These are phyloP conservation scores for Harpalus rubripes DNA, from an alignment of 2,888 invertebrate genomes.

Conservation along the genomic window DNA sequence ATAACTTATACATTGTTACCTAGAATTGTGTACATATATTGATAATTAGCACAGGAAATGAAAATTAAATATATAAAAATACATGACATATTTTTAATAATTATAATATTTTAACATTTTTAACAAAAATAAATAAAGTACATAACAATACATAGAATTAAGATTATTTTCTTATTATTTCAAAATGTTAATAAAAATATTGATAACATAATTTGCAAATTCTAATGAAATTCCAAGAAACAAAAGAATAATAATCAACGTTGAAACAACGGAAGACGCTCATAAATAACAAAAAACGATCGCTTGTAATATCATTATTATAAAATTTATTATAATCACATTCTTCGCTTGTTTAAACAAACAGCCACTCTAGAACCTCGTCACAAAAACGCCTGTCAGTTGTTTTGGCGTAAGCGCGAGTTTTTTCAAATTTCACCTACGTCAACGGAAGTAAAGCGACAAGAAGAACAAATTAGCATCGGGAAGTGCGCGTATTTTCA, in stretches of 20 bases:
- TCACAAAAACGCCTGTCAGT: slow-evolving; percentile 33
- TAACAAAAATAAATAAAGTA: background rate
- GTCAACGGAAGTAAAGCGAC: slow-evolving; percentile 38
- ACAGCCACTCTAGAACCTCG: slow-evolving; percentile 40
- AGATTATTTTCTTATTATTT: background rate
- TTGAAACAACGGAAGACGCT: slow-evolving; percentile 40
- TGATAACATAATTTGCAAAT: background rate
- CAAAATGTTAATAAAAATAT: background rate
- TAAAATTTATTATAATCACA: slow-evolving; percentile 45
- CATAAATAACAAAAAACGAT: slow-evolving; percentile 23
- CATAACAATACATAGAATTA: background rate
- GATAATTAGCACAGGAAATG: no score
- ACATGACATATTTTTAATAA: background rate
- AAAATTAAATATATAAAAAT: background rate
- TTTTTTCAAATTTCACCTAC: slow-evolving; percentile 40
- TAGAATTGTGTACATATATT: no score
- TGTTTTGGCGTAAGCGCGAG: slow-evolving; percentile 28
- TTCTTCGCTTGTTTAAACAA: slow-evolving; percentile 42
- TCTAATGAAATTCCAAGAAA: slow-evolving; percentile 33
- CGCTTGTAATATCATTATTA: slow-evolving; percentile 9
- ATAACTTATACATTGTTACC: no score
- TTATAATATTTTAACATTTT: background rate
- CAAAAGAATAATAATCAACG: slow-evolving; percentile 1
- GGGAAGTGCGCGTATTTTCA: slow-evolving; percentile 32
- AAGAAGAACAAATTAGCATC: slow-evolving; percentile 15